Conservation (phyloP, 2,888 invertebrate species). For the Lasioglossum villosulum region DNA sequence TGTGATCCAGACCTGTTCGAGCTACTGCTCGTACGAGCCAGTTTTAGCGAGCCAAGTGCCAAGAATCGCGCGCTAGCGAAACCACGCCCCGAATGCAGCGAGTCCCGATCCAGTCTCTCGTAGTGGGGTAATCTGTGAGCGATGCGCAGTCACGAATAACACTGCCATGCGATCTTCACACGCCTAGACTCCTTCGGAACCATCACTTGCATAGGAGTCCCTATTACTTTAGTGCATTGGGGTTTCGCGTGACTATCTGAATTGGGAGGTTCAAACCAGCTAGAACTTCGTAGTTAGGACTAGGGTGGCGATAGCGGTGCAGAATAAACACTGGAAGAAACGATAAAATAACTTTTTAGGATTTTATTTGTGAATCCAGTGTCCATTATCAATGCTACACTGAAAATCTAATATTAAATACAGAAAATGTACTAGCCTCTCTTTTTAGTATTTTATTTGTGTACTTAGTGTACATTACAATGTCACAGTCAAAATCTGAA, state of each 20-base stretch:
- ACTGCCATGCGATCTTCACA: neutral
- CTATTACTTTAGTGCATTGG: neutral
- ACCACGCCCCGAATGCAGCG: neutral
- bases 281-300: neutral
- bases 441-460: no score
- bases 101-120: neutral
- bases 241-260: neutral
- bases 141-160: slow-evolving; percentile 2
- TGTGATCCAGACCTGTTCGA: slow-evolving; percentile 6
- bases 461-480: no score
- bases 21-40: slow-evolving; percentile 4
- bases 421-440: no score
- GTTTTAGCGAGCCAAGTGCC: slow-evolving; percentile 2
- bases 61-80: slow-evolving; percentile 7
- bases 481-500: no score
- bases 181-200: neutral
- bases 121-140: neutral
- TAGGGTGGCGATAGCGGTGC: neutral
- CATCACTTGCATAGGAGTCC: neutral
- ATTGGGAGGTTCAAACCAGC: neutral
- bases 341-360: no score
- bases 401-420: no score
- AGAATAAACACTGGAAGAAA: no score
- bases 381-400: no score
- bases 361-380: no score